Conservation (phyloP, 2,113 vertebrate genomes). For the Bubo scandiacus region DNA sequence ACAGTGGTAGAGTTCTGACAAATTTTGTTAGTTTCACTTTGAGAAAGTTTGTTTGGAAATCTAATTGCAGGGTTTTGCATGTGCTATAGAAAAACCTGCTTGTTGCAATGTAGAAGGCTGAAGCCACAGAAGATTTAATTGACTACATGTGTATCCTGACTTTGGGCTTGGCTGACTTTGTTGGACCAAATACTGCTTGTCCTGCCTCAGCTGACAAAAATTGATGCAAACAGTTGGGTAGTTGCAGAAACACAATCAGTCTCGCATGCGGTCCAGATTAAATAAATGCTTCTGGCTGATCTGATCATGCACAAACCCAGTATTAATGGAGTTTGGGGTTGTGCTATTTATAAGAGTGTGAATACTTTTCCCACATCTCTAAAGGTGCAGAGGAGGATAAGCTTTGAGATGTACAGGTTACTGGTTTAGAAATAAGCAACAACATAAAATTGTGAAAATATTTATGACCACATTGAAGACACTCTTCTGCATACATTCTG, state of each 20-base stretch:
- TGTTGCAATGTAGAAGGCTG: neutral
- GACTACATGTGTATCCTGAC: neutral
- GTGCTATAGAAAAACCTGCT: neutral
- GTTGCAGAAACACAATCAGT: neutral
- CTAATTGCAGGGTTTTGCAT: neutral
- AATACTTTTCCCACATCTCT: neutral
- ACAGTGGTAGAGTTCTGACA: neutral
- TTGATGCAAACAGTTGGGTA: neutral
- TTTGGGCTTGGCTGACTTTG: slow-evolving; percentile 4
- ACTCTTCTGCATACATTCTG: neutral
- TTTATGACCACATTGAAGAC: neutral
- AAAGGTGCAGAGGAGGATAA: neutral
- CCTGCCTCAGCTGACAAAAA: slow-evolving; percentile 3
- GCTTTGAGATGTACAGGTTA: neutral
- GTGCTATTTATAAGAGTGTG: neutral
- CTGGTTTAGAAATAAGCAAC: neutral
- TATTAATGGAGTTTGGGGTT: neutral
- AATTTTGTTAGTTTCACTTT: neutral
- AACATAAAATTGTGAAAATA: neutral
- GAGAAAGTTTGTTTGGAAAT: neutral
- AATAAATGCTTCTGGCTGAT: neutral
- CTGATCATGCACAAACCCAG: neutral
- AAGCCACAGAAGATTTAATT: neutral
- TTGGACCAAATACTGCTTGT: neutral
- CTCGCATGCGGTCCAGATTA: neutral